Evolutionary conservation across 1,140 invertebrate species (phyloP).

Genomic region (Leptopilina boulardi): DNA sequence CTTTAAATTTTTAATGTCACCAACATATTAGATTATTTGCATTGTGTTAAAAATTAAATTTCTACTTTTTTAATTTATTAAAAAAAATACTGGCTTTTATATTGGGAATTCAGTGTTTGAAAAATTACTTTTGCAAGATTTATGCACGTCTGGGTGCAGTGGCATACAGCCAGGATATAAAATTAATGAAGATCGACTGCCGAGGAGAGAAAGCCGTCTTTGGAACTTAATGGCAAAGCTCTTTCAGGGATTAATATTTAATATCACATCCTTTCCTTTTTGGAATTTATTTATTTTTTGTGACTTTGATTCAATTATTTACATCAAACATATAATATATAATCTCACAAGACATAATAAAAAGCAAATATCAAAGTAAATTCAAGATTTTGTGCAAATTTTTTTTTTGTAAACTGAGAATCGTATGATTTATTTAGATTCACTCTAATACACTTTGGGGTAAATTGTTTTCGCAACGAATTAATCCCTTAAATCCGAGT

Average conservation of each 20-base stretch:
- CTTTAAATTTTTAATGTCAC: no score
- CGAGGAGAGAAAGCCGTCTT: not conserved
- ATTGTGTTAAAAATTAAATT: not conserved
- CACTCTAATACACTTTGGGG: not conserved
- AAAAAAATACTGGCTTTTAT: not conserved
- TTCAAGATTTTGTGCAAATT: not conserved
- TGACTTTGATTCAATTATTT: no score
- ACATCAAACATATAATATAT: no score
- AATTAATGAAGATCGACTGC: constrained; percentile 29
- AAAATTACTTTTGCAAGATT: constrained; percentile 23
- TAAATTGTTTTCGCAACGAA: not conserved
- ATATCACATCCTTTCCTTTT: not conserved
- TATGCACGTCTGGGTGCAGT: not conserved
- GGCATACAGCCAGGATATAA: constrained; percentile 31
- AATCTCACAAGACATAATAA: no score
- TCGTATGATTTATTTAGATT: not conserved
- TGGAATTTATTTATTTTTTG: not conserved
- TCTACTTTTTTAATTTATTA: not conserved
- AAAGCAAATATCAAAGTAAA: no score
- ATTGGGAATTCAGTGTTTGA: not conserved
- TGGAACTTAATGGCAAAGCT: constrained; percentile 21
- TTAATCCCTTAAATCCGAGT: not conserved
- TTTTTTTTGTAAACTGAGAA: not conserved
- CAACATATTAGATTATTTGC: no score
- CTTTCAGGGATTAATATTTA: not conserved